Percentiles rank a stretch among this genome's conserved stretches.
Evolutionary conservation across 2,113 vertebrate genomes (phyloP).

Genomic region (Mirounga angustirostris): DNA sequence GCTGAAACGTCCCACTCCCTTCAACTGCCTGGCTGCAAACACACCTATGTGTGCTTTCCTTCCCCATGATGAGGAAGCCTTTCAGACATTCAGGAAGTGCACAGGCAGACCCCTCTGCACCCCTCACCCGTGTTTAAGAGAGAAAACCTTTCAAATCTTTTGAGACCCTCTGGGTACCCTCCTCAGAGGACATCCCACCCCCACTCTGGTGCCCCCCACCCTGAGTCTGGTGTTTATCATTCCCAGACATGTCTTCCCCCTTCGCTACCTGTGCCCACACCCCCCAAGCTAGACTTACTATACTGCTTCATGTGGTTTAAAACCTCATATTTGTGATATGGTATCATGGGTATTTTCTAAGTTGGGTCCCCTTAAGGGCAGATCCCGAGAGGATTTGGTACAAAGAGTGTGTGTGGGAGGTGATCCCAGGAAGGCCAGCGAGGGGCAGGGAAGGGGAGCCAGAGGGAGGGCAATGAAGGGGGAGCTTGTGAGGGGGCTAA

Average conservation of each 20-base stretch:
- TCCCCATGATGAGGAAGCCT: no score
- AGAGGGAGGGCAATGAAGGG: not conserved
- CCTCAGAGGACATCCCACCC: not conserved
- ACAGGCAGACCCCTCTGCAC: accelerated
- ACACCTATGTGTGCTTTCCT: not conserved
- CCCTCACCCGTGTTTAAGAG: accelerated
- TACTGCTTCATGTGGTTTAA: accelerated
- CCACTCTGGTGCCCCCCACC: accelerated
- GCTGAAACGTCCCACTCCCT: accelerated
- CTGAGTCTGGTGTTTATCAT: not conserved
- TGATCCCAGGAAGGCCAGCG: not conserved
- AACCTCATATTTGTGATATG: accelerated
- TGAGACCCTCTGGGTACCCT: not conserved
- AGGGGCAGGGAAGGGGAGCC: accelerated
- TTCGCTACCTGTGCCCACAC: not conserved
- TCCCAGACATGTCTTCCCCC: accelerated
- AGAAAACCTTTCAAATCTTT: not conserved
- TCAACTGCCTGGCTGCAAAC: not conserved
- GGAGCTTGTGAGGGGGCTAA: accelerated
- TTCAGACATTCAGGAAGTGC: not conserved
- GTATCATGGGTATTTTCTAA: not conserved
- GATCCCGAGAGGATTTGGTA: not conserved
- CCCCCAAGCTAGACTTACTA: no score
- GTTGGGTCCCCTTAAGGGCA: not conserved
- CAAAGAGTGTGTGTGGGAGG: not conserved